A percentile compares a stretch with the other conserved stretches of the same genome.
Evolutionary conservation across 2,888 invertebrate species (phyloP).

Genomic region (Ypsolopha sequella): DNA sequence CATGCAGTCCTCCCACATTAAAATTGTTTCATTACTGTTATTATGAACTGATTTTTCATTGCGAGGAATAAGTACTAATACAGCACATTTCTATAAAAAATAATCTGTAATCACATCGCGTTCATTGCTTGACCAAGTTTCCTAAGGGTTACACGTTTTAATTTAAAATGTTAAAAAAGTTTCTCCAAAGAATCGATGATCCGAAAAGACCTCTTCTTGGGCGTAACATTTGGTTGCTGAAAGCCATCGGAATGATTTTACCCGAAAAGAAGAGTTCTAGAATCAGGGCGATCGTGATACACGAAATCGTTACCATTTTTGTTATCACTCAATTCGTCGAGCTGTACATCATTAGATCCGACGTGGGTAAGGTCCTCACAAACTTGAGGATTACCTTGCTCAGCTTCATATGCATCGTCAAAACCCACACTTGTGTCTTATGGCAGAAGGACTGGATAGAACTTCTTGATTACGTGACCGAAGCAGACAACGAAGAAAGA

Average conservation of each 20-base stretch:
- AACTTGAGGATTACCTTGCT: constrained; percentile 53
- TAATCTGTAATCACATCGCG: too few relatives aligned
- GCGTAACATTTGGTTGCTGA: constrained; percentile 46
- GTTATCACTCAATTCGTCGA: constrained; percentile 46
- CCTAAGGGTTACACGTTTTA: too few relatives aligned
- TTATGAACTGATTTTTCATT: too few relatives aligned
- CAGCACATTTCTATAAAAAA: too few relatives aligned
- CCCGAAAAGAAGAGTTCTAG: constrained; percentile 26
- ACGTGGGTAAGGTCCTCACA: constrained; percentile 40
- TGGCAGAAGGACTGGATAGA: constrained; percentile 42
- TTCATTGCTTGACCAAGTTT: too few relatives aligned
- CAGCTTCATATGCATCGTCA: constrained; percentile 42
- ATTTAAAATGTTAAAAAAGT: constrained; percentile 21
- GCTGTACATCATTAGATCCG: constrained; percentile 36
- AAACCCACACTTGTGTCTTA: constrained; percentile 36
- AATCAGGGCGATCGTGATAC: constrained; percentile 26
- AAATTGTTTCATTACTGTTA: too few relatives aligned
- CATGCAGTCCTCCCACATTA: too few relatives aligned
- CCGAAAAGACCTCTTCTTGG: constrained; percentile 33
- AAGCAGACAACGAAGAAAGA: constrained; percentile 44
- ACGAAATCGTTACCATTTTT: constrained; percentile 33
- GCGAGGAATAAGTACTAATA: too few relatives aligned
- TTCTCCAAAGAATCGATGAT: constrained; percentile 31
- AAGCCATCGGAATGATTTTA: constrained; percentile 32
- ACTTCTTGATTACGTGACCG: constrained; percentile 39